Conservation (phyloP, 1,140 invertebrate genomes). For the Carposina sasakii region DNA sequence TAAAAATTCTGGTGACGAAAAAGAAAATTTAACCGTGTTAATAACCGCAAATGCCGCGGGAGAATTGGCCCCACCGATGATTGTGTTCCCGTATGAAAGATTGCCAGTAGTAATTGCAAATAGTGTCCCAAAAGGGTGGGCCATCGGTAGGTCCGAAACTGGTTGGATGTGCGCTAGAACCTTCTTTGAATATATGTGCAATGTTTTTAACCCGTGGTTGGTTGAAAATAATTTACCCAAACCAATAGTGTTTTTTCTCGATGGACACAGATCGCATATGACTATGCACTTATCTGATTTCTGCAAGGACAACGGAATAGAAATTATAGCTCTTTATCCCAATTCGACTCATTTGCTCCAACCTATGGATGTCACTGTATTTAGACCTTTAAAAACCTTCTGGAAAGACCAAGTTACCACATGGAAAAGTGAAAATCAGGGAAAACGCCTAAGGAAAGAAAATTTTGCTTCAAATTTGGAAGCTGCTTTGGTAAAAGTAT, state of each 20-base stretch:
- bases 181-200: conserved; percentile 52
- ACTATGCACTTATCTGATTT: too few relatives aligned
- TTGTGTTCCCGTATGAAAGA: conserved; percentile 7
- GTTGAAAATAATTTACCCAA: conserved; percentile 24
- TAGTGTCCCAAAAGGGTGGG: conserved; percentile 36
- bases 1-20: conserved; percentile 6
- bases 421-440: too few relatives aligned
- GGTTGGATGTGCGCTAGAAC: conserved; percentile 48
- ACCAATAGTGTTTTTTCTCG: conserved; percentile 45
- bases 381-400: too few relatives aligned
- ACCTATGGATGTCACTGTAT: too few relatives aligned
- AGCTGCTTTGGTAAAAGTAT: too few relatives aligned
- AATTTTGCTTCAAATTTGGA: conserved; percentile 6
- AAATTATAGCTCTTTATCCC: too few relatives aligned
- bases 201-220: conserved; percentile 42
- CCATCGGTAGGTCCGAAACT: conserved; percentile 34
- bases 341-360: too few relatives aligned
- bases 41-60: conserved; percentile 9
- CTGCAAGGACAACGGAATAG: too few relatives aligned
- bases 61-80: conserved; percentile 8
- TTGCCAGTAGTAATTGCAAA: conserved; percentile 8
- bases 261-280: conserved; percentile 46
- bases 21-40: conserved; percentile 9
- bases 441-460: conserved; percentile 2
- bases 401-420: too few relatives aligned